These are phyloP conservation scores for Apamea monoglypha DNA, from an alignment of 2,888 invertebrate genomes.

Conservation along the genomic window DNA sequence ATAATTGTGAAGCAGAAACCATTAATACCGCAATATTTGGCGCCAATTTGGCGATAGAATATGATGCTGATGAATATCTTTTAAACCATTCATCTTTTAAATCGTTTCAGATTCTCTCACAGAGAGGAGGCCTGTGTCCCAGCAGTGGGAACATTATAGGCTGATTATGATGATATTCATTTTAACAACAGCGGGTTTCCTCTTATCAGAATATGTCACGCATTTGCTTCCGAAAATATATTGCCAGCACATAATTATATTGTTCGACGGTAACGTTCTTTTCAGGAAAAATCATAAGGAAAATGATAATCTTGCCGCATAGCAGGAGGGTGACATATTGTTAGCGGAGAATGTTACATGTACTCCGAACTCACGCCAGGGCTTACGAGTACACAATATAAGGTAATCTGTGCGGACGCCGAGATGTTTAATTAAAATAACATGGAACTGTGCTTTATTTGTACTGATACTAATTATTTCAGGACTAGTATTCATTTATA, in stretches of 20 bases:
- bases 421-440: constrained; percentile 55
- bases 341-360: constrained; percentile 13
- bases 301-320: constrained; percentile 35
- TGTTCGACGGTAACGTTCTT: background rate
- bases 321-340: constrained; percentile 45
- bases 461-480: constrained; percentile 27
- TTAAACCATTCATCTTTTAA: background rate
- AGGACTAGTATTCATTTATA: background rate
- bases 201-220: no score
- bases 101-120: no score
- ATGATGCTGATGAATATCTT: background rate
- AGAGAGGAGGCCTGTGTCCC: no score
- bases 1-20: background rate
- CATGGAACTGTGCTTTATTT: constrained; percentile 41
- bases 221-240: background rate
- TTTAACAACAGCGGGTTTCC: background rate
- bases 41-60: no score
- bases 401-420: constrained; percentile 32
- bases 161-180: background rate
- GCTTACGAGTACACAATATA: constrained; percentile 41
- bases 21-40: background rate
- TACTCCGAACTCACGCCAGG: constrained; percentile 1
- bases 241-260: constrained; percentile 1
- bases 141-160: no score
- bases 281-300: background rate